These are phyloP conservation scores for Arothron firmamentum DNA, from an alignment of 2,113 vertebrate species.

Conservation along the genomic window DNA sequence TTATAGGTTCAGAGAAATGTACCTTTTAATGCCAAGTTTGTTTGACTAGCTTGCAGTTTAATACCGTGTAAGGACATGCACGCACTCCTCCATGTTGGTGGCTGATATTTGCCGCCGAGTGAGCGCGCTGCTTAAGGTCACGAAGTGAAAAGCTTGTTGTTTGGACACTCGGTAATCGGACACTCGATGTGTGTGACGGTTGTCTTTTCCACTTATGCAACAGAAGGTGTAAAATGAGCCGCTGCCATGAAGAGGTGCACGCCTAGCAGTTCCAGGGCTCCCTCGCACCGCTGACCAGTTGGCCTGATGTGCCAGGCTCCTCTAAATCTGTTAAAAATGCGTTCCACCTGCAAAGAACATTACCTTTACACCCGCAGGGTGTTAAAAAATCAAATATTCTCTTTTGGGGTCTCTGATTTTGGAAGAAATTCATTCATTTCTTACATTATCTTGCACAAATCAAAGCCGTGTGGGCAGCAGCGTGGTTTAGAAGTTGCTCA, in stretches of 20 bases:
- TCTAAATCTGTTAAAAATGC: constrained; percentile 50
- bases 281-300: constrained; percentile 22
- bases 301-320: constrained; percentile 4
- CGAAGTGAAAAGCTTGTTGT: constrained; percentile 35
- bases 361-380: constrained; percentile 25
- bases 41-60: constrained; percentile 28
- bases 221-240: constrained; percentile 57
- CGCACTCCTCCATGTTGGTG: no score
- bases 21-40: constrained; percentile 19
- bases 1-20: constrained; percentile 20
- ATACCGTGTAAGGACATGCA: constrained; percentile 22
- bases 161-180: constrained; percentile 20
- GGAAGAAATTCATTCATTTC: not conserved
- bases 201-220: constrained; percentile 45
- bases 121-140: constrained; percentile 35
- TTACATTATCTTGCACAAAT: constrained; percentile 35
- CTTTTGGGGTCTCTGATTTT: no score
- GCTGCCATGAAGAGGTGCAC: constrained; percentile 51
- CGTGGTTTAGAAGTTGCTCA: constrained; percentile 28
- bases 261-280: constrained; percentile 25
- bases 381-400: not conserved
- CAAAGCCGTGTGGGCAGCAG: constrained; percentile 1
- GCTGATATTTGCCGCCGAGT: constrained; percentile 1
- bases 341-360: constrained; percentile 34
- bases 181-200: constrained; percentile 9